Evolutionary conservation across 2,888 invertebrate genomes (phyloP), one percentile per base, ranked within the genome.

Genomic region (Rotaria magnacalcarata): DNA sequence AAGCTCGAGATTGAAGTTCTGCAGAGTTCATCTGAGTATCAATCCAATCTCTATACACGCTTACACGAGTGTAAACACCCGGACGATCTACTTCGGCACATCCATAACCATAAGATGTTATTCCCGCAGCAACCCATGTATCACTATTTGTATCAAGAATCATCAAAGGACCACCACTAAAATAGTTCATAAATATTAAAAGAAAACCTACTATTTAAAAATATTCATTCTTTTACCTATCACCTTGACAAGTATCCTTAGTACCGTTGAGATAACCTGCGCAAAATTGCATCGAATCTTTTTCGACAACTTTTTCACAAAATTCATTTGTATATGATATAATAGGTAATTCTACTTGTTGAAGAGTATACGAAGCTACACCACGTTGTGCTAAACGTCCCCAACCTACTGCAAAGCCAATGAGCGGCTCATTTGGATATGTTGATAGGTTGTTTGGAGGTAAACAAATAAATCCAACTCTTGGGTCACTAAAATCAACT

Each of bases 171-270:
- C 43, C 75, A 43, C 43, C 43, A 75, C 75, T 75, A 75, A 21
- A 75, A 75, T 24, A 21, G 2, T 43, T 43, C 21, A 47, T 43
- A 7, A 21, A 80, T 24, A 24, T 50, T 50, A 50, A 50, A 50
- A 50, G 16, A 52, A 3, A 52, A 52, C 52, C 11, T 4, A 11
- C 50, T 52, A 16, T 2, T 52, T 10, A 47, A 47, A 80, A 43
- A 7, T 24, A 43, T 43, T 8, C 16, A 8, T 47, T 24, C 34
- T 21, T 24, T 3, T 80, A 75, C 75, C 75, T 75, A 10, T 84
- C 86, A 50, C 86, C 86, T 86, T 86, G 86, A 43, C 86, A 86
- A 14, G 85, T 86, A 60, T 86, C 86, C 41, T 58, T 80, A 3
- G 52, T 34, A 21, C 41, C 50, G 8, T 4, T 14, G 8, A 50